Percentiles rank a stretch among this genome's conserved stretches.
Evolutionary conservation across 2,113 vertebrate genomes (phyloP).

Genomic region (Furnarius figulus): DNA sequence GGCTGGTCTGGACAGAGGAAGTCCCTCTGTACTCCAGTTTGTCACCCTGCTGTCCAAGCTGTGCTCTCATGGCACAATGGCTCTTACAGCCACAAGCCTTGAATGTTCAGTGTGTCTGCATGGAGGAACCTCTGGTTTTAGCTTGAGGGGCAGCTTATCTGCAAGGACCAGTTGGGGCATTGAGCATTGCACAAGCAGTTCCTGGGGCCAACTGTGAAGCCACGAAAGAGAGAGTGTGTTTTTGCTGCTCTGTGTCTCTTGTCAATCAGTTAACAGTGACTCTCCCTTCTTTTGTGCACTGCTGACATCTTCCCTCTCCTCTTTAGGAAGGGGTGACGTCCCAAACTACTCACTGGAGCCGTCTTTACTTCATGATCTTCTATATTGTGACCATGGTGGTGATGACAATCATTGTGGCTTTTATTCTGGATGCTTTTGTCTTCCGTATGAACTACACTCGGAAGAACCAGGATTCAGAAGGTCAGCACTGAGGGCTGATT

Average conservation of each 20-base stretch:
- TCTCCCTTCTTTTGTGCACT: neutral
- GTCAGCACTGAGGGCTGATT: slow-evolving; percentile 31
- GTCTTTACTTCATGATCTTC: slow-evolving; percentile 99
- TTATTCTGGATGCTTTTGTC: slow-evolving; percentile 96
- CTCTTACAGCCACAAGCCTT: neutral
- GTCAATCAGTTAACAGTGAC: neutral
- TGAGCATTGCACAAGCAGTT: neutral
- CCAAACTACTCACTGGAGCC: slow-evolving; percentile 95
- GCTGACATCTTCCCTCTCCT: neutral
- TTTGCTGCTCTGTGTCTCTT: neutral
- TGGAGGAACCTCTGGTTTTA: neutral
- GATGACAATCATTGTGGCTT: slow-evolving; percentile 98
- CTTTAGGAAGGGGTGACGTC: slow-evolving; percentile 94
- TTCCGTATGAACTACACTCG: slow-evolving; percentile 99
- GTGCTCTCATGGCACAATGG: neutral
- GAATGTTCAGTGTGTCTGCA: neutral
- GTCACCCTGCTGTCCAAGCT: neutral
- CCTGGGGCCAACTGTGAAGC: neutral
- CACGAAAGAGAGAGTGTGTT: neutral
- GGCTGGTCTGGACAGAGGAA: neutral
- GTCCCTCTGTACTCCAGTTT: neutral
- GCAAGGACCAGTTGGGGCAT: neutral
- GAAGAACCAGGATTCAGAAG: slow-evolving; percentile 89
- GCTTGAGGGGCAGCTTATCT: neutral
- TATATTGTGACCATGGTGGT: slow-evolving; percentile 99